A percentile compares a stretch with the other conserved stretches of the same genome.
These are phyloP conservation scores for Metallyticus violacea DNA, from an alignment of 2,888 invertebrate species.

Conservation along the genomic window DNA sequence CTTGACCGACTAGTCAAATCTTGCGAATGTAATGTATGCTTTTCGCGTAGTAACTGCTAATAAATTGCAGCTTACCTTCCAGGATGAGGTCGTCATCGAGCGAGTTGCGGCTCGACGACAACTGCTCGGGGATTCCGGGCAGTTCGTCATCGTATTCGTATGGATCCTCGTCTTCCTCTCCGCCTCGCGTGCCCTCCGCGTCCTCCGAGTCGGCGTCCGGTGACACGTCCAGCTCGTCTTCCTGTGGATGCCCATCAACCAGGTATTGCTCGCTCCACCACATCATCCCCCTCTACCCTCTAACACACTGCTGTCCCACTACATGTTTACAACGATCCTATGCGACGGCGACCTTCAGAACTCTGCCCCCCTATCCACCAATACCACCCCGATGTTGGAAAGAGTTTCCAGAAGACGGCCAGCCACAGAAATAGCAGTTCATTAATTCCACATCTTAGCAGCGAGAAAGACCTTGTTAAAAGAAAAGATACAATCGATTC, in stretches of 20 bases:
- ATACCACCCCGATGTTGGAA: background rate
- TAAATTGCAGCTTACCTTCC: conserved; percentile 40
- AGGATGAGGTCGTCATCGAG: conserved; percentile 40
- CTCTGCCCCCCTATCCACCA: background rate
- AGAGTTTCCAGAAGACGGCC: background rate
- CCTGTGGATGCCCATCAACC: background rate
- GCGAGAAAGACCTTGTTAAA: background rate
- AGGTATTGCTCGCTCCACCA: background rate
- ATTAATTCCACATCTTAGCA: background rate
- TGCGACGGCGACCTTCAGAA: background rate
- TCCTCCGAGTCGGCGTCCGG: conserved; percentile 25
- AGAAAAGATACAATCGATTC: no score
- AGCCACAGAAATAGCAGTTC: no score
- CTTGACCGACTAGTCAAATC: no score
- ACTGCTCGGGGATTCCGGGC: conserved; percentile 31
- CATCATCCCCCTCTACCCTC: background rate
- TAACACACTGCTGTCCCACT: background rate
- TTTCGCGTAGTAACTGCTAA: no score
- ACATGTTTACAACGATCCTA: background rate
- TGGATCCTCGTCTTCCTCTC: conserved; percentile 43
- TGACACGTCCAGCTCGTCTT: conserved; percentile 17
- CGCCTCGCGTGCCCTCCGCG: conserved; percentile 9
- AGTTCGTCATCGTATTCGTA: conserved; percentile 52
- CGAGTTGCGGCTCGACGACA: conserved; percentile 23
- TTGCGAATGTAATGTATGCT: no score